phyloP scores from a whole-genome alignment of 2,888 invertebrate genomes.

The Pandemis cinnamomeana region DNA sequence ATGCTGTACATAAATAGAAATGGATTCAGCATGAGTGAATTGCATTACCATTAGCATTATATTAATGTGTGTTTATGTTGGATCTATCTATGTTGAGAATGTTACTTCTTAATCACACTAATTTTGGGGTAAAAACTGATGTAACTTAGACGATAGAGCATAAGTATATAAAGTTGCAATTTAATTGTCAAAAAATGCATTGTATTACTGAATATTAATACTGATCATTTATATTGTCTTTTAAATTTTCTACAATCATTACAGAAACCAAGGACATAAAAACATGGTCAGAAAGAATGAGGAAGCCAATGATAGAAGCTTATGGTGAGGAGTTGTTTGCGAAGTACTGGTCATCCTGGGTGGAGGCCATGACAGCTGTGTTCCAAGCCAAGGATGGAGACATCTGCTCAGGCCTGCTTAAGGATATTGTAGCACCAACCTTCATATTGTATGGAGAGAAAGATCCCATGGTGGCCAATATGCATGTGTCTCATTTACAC shows the following conservation, averaged over 20 bases:
- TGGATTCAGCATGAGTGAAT: too few relatives aligned
- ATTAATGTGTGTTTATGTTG: neutral
- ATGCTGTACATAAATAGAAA: too few relatives aligned
- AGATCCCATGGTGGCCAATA: slow-evolving; percentile 90
- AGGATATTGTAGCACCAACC: slow-evolving; percentile 89
- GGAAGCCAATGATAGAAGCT: slow-evolving; percentile 87
- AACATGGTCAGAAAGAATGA: slow-evolving; percentile 92
- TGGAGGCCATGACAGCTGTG: slow-evolving; percentile 85
- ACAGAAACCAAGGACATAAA: slow-evolving; percentile 88
- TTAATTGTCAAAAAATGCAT: neutral
- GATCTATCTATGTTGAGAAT: too few relatives aligned
- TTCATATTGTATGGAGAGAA: slow-evolving; percentile 93
- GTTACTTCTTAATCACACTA: too few relatives aligned
- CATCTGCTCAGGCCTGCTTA: slow-evolving; percentile 87
- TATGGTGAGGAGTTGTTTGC: slow-evolving; percentile 90
- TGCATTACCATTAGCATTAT: neutral
- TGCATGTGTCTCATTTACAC: slow-evolving; percentile 89
- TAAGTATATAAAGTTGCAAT: too few relatives aligned
- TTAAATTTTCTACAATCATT: slow-evolving; percentile 47
- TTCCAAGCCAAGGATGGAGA: slow-evolving; percentile 87
- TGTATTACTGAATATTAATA: too few relatives aligned
- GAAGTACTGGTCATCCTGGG: slow-evolving; percentile 89
- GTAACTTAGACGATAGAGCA: too few relatives aligned
- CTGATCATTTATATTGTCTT: neutral
- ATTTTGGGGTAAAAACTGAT: too few relatives aligned